Percentiles rank a stretch among this genome's conserved stretches.
Conservation (phyloP, 2,797 vertebrate genomes). For the Taenioides sp. region DNA sequence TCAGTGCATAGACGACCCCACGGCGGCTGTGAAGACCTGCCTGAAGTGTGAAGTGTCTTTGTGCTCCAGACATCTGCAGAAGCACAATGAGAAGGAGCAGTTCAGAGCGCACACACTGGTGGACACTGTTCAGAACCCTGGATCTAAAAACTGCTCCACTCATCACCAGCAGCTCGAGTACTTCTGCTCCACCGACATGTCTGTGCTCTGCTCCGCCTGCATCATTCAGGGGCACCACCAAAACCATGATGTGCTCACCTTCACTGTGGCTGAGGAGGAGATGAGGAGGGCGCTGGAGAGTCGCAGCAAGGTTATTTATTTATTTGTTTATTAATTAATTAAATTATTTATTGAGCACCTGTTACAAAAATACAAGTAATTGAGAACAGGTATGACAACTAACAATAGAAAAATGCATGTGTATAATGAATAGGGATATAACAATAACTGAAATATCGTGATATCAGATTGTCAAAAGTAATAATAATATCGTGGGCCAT, state of each 20-base stretch:
- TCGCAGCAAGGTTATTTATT: slow-evolving; percentile 56
- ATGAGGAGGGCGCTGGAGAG: slow-evolving; percentile 63
- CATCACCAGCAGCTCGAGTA: slow-evolving; percentile 73
- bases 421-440: background rate
- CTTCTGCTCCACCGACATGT: slow-evolving; percentile 68
- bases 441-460: too few species aligned
- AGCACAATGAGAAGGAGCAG: slow-evolving; percentile 62
- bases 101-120: slow-evolving; percentile 64
- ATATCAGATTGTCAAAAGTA: too few species aligned
- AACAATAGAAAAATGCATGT: background rate
- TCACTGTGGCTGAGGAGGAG: slow-evolving; percentile 70
- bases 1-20: slow-evolving; percentile 60
- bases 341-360: background rate
- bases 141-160: slow-evolving; percentile 47
- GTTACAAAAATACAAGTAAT: too few species aligned
- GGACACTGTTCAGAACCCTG: slow-evolving; percentile 22
- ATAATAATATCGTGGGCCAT: too few species aligned
- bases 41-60: slow-evolving; percentile 74
- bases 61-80: slow-evolving; percentile 76
- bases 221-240: slow-evolving; percentile 58
- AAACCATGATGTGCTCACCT: slow-evolving; percentile 72
- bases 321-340: background rate
- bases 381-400: too few species aligned
- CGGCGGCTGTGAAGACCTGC: slow-evolving; percentile 70
- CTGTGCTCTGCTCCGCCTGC: slow-evolving; percentile 68